A percentile compares a stretch with the other conserved stretches of the same genome.
Evolutionary conservation across 2,888 invertebrate species (phyloP).

Genomic region (Tyria jacobaeae): DNA sequence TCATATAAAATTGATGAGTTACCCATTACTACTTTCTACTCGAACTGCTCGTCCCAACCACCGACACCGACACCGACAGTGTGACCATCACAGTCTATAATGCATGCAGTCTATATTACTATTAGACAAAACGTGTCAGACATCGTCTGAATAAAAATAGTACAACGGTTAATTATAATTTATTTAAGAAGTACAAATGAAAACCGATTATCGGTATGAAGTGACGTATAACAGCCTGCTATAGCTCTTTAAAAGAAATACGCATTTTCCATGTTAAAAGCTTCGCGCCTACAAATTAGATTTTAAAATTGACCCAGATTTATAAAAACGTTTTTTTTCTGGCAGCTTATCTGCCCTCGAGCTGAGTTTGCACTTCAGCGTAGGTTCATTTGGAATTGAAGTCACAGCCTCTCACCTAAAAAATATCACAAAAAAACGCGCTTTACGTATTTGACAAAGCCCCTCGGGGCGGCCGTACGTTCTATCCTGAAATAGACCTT

Average conservation of each 20-base stretch:
- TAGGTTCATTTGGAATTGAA: constrained; percentile 65
- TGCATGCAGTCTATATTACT: too few relatives aligned
- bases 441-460: constrained; percentile 68
- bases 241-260: not conserved
- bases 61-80: too few relatives aligned
- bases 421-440: constrained; percentile 60
- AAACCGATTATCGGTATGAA: too few relatives aligned
- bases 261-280: constrained; percentile 25
- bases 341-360: constrained; percentile 52
- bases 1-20: too few relatives aligned
- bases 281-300: constrained; percentile 28
- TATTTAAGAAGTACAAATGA: not conserved
- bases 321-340: constrained; percentile 44
- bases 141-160: too few relatives aligned
- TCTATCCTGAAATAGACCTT: constrained; percentile 24
- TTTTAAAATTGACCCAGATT: constrained; percentile 46
- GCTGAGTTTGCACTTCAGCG: constrained; percentile 57
- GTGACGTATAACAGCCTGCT: too few relatives aligned
- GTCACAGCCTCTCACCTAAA: constrained; percentile 54
- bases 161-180: too few relatives aligned
- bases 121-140: too few relatives aligned
- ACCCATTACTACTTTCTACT: too few relatives aligned
- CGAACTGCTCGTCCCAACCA: too few relatives aligned
- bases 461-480: constrained; percentile 54
- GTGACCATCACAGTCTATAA: too few relatives aligned